A percentile compares a stretch with the other conserved stretches of the same genome.
Conservation (phyloP, 2,797 vertebrate genomes). For the Lacerta bilineata region DNA sequence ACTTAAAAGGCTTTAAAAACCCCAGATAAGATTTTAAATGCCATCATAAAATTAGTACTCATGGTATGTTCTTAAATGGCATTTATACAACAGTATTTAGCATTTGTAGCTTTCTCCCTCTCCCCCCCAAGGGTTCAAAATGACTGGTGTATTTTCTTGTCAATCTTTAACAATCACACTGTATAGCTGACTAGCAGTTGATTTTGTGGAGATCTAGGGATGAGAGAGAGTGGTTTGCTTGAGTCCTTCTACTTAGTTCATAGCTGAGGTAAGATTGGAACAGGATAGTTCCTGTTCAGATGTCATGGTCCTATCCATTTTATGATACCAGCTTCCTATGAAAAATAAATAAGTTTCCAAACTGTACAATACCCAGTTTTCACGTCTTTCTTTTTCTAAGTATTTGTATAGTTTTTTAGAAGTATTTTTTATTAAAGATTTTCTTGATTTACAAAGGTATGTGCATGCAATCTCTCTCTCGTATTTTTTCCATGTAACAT, state of each 20-base stretch:
- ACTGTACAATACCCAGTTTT: neutral
- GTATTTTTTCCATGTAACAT: too few species aligned
- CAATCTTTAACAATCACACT: neutral
- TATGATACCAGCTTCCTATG: neutral
- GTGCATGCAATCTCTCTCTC: too few species aligned
- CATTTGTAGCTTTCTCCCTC: neutral
- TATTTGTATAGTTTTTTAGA: neutral
- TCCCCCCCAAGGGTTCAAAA: neutral
- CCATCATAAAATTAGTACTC: neutral
- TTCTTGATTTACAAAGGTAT: too few species aligned
- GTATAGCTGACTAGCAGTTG: too few species aligned
- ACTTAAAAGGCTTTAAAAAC: neutral
- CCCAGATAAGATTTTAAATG: neutral
- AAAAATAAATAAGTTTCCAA: neutral
- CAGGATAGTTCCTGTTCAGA: neutral
- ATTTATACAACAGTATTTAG: neutral
- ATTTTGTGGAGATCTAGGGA: neutral
- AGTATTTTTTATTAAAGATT: too few species aligned
- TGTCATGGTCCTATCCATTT: neutral
- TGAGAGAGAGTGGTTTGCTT: neutral
- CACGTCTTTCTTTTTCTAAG: neutral
- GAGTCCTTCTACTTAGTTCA: neutral
- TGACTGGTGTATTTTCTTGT: neutral
- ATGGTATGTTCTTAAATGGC: neutral
- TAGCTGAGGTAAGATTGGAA: neutral